Percentiles rank a stretch among this genome's conserved stretches.
Evolutionary conservation across 2,888 invertebrate genomes (phyloP).

Genomic region (Chydorus sphaericus): DNA sequence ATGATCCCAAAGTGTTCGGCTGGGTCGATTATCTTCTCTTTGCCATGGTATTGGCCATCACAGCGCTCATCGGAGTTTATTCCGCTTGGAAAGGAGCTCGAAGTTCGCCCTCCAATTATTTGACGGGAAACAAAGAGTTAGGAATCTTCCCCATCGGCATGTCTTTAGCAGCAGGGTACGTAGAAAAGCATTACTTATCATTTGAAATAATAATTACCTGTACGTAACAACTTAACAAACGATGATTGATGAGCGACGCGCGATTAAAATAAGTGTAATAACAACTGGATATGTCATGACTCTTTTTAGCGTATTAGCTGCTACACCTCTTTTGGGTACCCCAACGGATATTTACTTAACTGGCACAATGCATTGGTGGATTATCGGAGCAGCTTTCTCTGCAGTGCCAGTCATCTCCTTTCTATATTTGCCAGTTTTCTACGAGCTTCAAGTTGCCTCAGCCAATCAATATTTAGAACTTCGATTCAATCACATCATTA

Average conservation of each 20-base stretch:
- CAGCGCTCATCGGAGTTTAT: slow-evolving; percentile 18
- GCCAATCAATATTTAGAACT: slow-evolving; percentile 23
- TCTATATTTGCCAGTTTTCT: slow-evolving; percentile 23
- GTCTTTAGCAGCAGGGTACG: slow-evolving; percentile 30
- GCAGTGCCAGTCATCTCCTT: slow-evolving; percentile 19
- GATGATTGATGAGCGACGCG: no score
- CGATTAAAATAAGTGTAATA: no score
- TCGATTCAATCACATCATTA: slow-evolving; percentile 18
- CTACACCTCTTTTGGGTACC: slow-evolving; percentile 59
- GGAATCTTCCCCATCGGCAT: slow-evolving; percentile 28
- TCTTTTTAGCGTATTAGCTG: slow-evolving; percentile 47
- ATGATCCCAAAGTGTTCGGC: no score
- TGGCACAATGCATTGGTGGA: slow-evolving; percentile 50
- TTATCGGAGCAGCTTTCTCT: slow-evolving; percentile 25
- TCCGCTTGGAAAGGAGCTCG: slow-evolving; percentile 17
- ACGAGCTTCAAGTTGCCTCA: slow-evolving; percentile 23
- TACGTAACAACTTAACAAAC: no score
- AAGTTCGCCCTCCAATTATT: slow-evolving; percentile 21
- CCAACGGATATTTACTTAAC: slow-evolving; percentile 69
- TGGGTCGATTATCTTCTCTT: slow-evolving; percentile 17
- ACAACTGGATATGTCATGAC: background rate
- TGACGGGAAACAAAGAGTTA: slow-evolving; percentile 25
- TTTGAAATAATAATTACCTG: no score
- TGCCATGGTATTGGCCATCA: slow-evolving; percentile 14
- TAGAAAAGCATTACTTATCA: no score